Conservation (phyloP, 2,888 invertebrate genomes). For the Pyralis farinalis region DNA sequence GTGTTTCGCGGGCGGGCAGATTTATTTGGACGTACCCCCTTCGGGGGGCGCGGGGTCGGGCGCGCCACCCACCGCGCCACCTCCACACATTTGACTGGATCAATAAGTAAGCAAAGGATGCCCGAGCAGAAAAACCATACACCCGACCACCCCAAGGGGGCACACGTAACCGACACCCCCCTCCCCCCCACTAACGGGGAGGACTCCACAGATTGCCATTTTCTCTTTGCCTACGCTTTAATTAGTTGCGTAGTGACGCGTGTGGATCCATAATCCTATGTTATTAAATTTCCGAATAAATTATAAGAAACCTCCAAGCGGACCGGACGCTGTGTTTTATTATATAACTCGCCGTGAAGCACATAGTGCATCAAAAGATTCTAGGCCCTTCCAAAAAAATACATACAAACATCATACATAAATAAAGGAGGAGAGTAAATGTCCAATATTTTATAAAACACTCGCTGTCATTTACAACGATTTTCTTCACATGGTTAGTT, state of each 20-base stretch:
- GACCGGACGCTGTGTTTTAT: not conserved
- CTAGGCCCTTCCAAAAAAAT: no score
- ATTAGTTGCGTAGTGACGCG: slow-evolving; percentile 81
- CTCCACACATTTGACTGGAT: slow-evolving; percentile 83
- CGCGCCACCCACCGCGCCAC: slow-evolving; percentile 76
- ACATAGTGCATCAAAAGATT: not conserved
- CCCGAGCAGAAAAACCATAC: slow-evolving; percentile 82
- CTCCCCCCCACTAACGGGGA: slow-evolving; percentile 79
- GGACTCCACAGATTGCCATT: slow-evolving; percentile 80
- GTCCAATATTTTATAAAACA: no score
- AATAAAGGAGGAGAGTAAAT: no score
- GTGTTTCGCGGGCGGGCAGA: slow-evolving; percentile 81
- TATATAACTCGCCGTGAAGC: not conserved
- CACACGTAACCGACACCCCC: slow-evolving; percentile 81
- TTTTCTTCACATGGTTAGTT: no score
- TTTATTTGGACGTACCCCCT: slow-evolving; percentile 82
- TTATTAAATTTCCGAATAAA: slow-evolving; percentile 58
- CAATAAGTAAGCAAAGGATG: slow-evolving; percentile 83
- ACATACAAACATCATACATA: no score
- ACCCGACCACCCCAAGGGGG: slow-evolving; percentile 80
- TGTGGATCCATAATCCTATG: slow-evolving; percentile 71
- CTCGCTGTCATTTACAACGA: no score
- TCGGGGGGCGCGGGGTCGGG: slow-evolving; percentile 62
- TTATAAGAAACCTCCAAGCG: slow-evolving; percentile 7
- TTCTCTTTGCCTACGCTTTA: slow-evolving; percentile 82